Percentiles rank a stretch among this genome's conserved stretches.
Evolutionary conservation across 2,113 vertebrate genomes (phyloP).

Genomic region (Entosphenus tridentatus): DNA sequence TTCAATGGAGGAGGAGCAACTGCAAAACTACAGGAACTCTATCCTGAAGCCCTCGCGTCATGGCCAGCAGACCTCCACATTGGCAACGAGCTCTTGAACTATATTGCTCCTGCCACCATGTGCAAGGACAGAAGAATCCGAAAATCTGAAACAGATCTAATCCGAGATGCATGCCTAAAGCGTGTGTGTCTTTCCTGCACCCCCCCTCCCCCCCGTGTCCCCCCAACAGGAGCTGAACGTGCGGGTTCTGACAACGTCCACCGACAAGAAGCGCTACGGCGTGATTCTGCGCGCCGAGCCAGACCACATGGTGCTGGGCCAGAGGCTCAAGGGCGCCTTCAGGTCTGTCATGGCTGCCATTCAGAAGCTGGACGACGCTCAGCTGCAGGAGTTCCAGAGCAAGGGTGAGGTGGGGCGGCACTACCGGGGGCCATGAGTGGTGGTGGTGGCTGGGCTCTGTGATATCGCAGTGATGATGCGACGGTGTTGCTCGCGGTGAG

Average conservation of each 20-base stretch:
- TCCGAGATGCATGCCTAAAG: background rate
- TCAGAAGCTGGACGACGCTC: slow-evolving; percentile 51
- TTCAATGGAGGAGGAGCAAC: too few relatives aligned
- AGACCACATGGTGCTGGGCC: slow-evolving; percentile 86
- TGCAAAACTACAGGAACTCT: background rate
- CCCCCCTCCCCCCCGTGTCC: background rate
- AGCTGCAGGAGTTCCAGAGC: slow-evolving; percentile 66
- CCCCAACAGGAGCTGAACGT: slow-evolving; percentile 65
- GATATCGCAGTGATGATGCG: too few relatives aligned
- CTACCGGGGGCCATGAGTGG: background rate
- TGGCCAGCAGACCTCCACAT: too few relatives aligned
- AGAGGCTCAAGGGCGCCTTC: slow-evolving; percentile 71
- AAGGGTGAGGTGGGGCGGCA: slow-evolving; percentile 24
- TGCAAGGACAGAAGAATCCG: too few relatives aligned
- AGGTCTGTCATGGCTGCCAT: slow-evolving; percentile 47
- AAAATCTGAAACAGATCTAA: too few relatives aligned
- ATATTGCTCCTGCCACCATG: too few relatives aligned
- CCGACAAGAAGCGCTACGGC: slow-evolving; percentile 62
- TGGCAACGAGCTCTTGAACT: too few relatives aligned
- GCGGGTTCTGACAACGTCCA: slow-evolving; percentile 54
- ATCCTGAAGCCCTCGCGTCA: background rate
- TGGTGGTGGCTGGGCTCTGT: background rate
- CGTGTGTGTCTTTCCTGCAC: background rate
- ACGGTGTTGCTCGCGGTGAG: too few relatives aligned
- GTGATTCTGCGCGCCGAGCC: slow-evolving; percentile 69